Percentiles rank a stretch among this genome's conserved stretches.
Conservation (phyloP, 1,140 invertebrate species). For the Amphibalanus amphitrite region DNA sequence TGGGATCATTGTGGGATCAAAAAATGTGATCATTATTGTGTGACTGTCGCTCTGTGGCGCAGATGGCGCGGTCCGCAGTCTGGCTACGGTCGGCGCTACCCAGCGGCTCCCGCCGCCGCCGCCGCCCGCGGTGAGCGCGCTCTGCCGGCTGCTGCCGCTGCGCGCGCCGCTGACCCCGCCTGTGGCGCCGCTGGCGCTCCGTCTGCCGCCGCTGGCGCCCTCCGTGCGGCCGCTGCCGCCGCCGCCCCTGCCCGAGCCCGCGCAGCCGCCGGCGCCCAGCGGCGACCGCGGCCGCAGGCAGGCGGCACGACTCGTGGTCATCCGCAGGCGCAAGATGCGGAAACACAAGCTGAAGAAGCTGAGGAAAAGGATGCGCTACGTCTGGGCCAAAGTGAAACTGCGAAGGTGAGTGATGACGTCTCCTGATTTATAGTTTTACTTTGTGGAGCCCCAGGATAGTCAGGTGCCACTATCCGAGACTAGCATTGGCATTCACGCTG, state of each 20-base stretch:
- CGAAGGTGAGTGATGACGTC: constrained; percentile 42
- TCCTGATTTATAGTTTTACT: no score
- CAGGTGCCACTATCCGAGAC: no score
- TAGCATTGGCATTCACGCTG: no score
- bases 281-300: constrained; percentile 29
- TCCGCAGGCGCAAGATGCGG: constrained; percentile 65
- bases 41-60: no score
- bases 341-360: constrained; percentile 64
- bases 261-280: not conserved
- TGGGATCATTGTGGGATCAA: no score
- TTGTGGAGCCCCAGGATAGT: no score
- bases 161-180: not conserved
- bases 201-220: not conserved
- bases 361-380: constrained; percentile 53
- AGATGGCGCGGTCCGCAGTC: no score
- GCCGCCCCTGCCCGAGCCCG: not conserved
- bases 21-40: no score
- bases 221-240: not conserved
- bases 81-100: no score
- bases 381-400: constrained; percentile 45
- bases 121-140: no score
- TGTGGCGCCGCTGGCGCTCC: not conserved
- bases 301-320: constrained; percentile 52
- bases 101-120: no score
- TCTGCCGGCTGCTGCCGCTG: not conserved